Percentiles rank a stretch among this genome's conserved stretches.
phyloP scores from a whole-genome alignment of 2,888 invertebrate species.

The Cerastoderma edule region DNA sequence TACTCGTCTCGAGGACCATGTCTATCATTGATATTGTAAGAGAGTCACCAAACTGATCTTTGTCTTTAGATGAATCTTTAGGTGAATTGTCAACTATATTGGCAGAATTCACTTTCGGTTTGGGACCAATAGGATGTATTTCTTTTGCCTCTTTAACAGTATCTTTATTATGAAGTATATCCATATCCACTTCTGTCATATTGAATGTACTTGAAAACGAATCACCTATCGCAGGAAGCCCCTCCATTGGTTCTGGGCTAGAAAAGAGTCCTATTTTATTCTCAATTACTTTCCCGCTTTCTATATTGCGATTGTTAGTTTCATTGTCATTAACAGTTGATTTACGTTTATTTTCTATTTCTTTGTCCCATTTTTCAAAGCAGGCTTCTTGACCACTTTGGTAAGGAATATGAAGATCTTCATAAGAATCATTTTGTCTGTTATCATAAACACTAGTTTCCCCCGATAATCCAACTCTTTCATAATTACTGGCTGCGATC shows the following conservation, averaged over 20 bases:
- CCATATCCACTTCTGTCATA: conserved; percentile 11
- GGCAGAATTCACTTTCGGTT: too few relatives aligned
- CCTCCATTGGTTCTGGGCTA: conserved; percentile 14
- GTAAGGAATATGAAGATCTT: conserved; percentile 65
- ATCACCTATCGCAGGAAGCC: conserved; percentile 56
- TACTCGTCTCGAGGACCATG: conserved; percentile 57
- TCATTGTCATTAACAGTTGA: background rate
- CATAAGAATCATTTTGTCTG: conserved; percentile 52
- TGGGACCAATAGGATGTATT: too few relatives aligned
- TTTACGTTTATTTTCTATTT: background rate
- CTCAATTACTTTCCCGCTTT: background rate
- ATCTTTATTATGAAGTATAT: background rate
- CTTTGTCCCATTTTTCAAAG: conserved; percentile 54
- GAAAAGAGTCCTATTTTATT: conserved; percentile 14
- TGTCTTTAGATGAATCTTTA: conserved; percentile 11
- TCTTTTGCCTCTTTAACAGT: too few relatives aligned
- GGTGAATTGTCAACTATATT: too few relatives aligned
- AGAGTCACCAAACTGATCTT: conserved; percentile 66
- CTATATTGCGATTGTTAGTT: background rate
- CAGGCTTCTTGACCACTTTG: conserved; percentile 68
- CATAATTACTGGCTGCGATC: conserved; percentile 75
- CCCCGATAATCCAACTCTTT: conserved; percentile 59
- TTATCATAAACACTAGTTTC: conserved; percentile 47
- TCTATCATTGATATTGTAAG: conserved; percentile 76
- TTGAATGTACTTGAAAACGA: conserved; percentile 64